Evolutionary conservation across 2,113 vertebrate species (phyloP).

Genomic region (Pelusios castaneus): DNA sequence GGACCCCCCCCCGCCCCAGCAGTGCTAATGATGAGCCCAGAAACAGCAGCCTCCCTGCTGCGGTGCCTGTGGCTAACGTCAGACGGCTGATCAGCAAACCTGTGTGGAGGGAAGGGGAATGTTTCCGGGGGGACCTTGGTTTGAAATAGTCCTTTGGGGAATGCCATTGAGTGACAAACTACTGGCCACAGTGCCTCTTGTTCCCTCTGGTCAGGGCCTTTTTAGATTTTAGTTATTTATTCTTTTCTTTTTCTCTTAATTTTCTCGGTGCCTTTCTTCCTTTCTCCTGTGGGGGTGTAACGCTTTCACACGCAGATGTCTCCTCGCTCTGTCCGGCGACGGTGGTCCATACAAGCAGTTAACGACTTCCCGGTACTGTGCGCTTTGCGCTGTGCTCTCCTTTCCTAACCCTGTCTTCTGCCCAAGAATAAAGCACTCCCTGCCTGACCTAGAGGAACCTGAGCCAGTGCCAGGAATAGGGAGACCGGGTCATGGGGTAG

Average conservation of each 20-base stretch:
- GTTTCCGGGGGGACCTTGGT: not conserved
- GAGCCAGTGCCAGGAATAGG: conserved; percentile 23
- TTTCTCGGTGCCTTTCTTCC: conserved; percentile 81
- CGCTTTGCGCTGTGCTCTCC: conserved; percentile 78
- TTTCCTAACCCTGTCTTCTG: conserved; percentile 77
- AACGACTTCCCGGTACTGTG: conserved; percentile 98
- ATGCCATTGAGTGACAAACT: not conserved
- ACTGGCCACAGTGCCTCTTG: conserved; percentile 44
- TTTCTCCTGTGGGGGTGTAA: conserved; percentile 81
- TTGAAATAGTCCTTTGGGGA: not conserved
- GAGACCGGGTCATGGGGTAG: conserved; percentile 3
- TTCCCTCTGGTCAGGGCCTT: conserved; percentile 68
- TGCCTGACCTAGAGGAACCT: conserved; percentile 82
- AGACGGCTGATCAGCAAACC: fast-evolving
- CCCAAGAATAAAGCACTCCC: conserved; percentile 85
- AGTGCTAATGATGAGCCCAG: not conserved
- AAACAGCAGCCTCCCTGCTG: not conserved
- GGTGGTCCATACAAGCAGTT: conserved; percentile 98
- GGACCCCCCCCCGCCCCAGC: not conserved
- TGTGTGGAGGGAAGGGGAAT: not conserved
- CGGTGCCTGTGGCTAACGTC: not conserved
- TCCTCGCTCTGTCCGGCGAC: conserved; percentile 91
- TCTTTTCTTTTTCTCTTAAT: conserved; percentile 79
- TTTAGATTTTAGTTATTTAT: conserved; percentile 72
- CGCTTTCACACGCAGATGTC: conserved; percentile 90